Base-by-base conservation (phyloP, 1,140 invertebrate genomes). In the Tribolium castaneum region DNA sequence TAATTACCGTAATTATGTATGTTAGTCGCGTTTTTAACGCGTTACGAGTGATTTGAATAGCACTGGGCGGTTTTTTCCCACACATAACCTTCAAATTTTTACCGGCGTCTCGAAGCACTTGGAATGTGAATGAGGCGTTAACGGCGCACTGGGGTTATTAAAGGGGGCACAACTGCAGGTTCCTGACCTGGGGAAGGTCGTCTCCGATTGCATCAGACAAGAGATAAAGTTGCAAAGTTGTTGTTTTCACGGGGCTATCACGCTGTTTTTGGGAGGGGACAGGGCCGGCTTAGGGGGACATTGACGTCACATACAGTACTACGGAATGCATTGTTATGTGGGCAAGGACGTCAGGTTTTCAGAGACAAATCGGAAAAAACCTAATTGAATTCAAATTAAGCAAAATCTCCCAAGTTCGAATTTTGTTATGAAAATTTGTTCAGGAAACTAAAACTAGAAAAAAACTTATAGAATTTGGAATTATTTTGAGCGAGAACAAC, bases 121-220 rank as follows among this genome's bases (percentile, higher is more conserved):
- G 25, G 25, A 30, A 30, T 30, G 25, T 6, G 25, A 30, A 6
- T 30, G n/a, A n/a, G n/a, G n/a, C n/a, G n/a, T n/a, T n/a, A n/a
- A n/a, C n/a, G n/a, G n/a, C n/a, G n/a, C n/a, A n/a, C n/a, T n/a
- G 25, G 25, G 25, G 25, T 6, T 1, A 7, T 45, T 45, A 45
- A 6, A 45, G 39, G 39, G 7, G 39, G 39, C 39, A 45, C 39
- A 66, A n/a, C n/a, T 35, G 30, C 59, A 14, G 30, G 59, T 66
- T 39, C 59, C 59, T 35, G 59, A 66, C 59, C 59, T 34, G 16
- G n/a, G 13, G 30, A 35, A 66, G 59, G 59, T 66, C 30, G 12
- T 12, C 12, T 10, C 10, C 3, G 59, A 66, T 66, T 35, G 25
- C n/a, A 66, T 66, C 14, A 66, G 35, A 35, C 59, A 13, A 34